Evolutionary conservation across 2,888 invertebrate genomes (phyloP).

Genomic region (Colostygia pectinataria): DNA sequence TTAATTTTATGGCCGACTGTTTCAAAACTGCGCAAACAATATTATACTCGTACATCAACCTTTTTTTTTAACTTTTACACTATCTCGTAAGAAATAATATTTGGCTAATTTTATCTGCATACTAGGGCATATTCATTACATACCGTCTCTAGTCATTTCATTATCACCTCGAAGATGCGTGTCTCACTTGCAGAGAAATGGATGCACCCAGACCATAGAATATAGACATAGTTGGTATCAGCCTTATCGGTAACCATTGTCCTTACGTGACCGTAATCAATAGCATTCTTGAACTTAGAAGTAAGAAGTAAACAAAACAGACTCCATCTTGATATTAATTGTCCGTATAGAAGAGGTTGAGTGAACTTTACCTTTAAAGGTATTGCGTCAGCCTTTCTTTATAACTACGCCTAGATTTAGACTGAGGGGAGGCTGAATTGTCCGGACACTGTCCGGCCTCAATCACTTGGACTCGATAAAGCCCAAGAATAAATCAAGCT

Average conservation of each 20-base stretch:
- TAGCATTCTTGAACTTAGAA: slow-evolving; percentile 63
- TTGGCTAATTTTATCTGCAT: too few relatives aligned
- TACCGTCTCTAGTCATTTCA: slow-evolving; percentile 63
- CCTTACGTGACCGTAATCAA: slow-evolving; percentile 60
- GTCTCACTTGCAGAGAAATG: slow-evolving; percentile 56
- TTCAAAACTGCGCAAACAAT: too few relatives aligned
- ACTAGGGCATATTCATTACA: too few relatives aligned
- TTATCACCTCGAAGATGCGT: slow-evolving; percentile 60
- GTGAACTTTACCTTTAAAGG: slow-evolving; percentile 2
- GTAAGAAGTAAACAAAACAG: slow-evolving; percentile 47
- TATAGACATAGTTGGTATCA: slow-evolving; percentile 32
- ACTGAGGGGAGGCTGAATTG: too few relatives aligned
- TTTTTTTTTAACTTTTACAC: too few relatives aligned
- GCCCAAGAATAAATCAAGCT: slow-evolving; percentile 10
- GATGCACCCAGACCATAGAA: slow-evolving; percentile 50
- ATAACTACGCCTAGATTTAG: too few relatives aligned
- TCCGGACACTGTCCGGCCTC: slow-evolving; percentile 19
- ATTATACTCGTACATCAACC: too few relatives aligned
- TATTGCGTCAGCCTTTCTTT: too few relatives aligned
- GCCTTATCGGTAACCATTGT: slow-evolving; percentile 61
- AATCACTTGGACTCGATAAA: slow-evolving; percentile 20
- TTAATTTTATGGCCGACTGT: too few relatives aligned
- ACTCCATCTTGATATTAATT: slow-evolving; percentile 15
- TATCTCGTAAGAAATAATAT: too few relatives aligned
- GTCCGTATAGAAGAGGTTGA: background rate